Evolutionary conservation across 2,797 vertebrate genomes (phyloP), one percentile per base, ranked within the genome.

Genomic region (Malurus splendens): DNA sequence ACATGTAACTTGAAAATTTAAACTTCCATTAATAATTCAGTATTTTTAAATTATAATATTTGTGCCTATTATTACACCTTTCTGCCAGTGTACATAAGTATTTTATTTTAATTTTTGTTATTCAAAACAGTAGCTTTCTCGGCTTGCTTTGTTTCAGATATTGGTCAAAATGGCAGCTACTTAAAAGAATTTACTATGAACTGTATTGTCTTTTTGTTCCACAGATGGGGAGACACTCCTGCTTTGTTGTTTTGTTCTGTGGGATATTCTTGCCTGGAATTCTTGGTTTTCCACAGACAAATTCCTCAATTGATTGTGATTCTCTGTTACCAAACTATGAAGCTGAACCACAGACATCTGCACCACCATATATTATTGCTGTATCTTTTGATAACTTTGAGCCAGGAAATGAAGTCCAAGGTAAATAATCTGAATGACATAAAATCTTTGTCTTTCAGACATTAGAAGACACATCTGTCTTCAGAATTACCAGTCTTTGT

Each of bases 281-380:
- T 52, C 73, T 95, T 59, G 38, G 90, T 57, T 87, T 90, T 83
- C 93, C 94, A 62, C 80, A 83, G 42, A 60, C 61, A 38, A 95
- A 92, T 44, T 82, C 78, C 33, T 96, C 95, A 88, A 94, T 96
- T 67, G 95, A 96, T 42, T 96, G 96, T 92, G 96, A 94, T 87
- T 95, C 95, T 38, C 59, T 96, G 52, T 71, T 95, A 74, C 93
- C 95, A n/a, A 92, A 96, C 77, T 91, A 95, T 55, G 78, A 84
- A 92, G 18, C 14, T 82, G 73, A 92, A 72, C 92, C 95, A 51
- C 95, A 96, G 68, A 62, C 71, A 15, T 94, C 95, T 72, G 39
- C 74, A 67, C 84, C 95, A 17, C 96, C 96, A 5, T 96, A 93
- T 73, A 27, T 93, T 54, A 91, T 96, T 89, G 41, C 87, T 75